Conservation (phyloP, 2,113 vertebrate genomes). For the Orientallactaga bullata region DNA sequence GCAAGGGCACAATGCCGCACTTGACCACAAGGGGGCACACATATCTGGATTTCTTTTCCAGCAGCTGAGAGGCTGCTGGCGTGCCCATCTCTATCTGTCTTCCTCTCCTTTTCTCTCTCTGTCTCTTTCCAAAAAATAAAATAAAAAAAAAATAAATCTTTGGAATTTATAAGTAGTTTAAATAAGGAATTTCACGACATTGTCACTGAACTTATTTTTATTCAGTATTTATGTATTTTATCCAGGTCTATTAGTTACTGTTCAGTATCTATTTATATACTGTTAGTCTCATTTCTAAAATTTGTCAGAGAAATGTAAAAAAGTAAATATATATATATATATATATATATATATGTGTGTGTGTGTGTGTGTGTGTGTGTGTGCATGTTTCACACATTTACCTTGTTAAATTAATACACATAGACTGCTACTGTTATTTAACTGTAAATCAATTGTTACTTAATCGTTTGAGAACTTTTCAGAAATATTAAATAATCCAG, state of each 20-base stretch:
- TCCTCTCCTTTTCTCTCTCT: too few species aligned
- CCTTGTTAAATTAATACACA: not conserved
- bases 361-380: too few species aligned
- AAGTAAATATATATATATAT: not conserved
- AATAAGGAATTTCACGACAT: not conserved
- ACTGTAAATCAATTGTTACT: not conserved
- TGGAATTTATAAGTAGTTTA: not conserved
- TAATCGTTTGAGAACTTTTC: conserved; percentile 14
- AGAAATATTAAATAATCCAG: conserved; percentile 29
- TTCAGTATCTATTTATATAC: not conserved
- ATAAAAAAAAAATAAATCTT: not conserved
- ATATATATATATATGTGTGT: not conserved
- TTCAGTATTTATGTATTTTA: not conserved
- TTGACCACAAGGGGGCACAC: too few species aligned
- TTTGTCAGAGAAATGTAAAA: not conserved
- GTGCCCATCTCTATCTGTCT: too few species aligned
- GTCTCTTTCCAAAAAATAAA: too few species aligned
- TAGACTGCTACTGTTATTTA: not conserved
- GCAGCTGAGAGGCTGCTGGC: too few species aligned
- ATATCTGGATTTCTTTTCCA: too few species aligned
- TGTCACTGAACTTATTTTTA: not conserved
- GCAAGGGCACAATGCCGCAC: too few species aligned
- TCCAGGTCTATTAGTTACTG: not conserved
- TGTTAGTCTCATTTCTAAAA: not conserved
- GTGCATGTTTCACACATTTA: not conserved